These are phyloP conservation scores for Rhingia rostrata DNA, from an alignment of 2,888 invertebrate species.

Conservation along the genomic window DNA sequence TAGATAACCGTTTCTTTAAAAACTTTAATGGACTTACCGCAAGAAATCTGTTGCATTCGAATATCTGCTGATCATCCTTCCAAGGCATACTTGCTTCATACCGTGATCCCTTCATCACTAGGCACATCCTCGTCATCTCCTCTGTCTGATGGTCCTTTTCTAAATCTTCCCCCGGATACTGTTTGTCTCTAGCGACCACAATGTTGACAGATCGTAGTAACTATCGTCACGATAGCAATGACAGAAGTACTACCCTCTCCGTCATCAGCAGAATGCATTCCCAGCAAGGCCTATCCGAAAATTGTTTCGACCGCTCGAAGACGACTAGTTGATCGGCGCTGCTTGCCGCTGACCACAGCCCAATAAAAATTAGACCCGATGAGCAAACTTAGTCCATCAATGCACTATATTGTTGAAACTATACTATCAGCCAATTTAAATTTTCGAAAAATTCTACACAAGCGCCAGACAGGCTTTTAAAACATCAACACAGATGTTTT, in stretches of 20 bases:
- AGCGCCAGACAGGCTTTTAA: not conserved
- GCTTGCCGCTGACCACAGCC: slow-evolving; percentile 8
- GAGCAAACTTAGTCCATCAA: slow-evolving; percentile 14
- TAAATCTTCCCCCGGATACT: slow-evolving; percentile 7
- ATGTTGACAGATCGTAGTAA: not conserved
- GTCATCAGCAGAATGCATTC: slow-evolving; percentile 1
- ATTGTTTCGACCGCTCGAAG: slow-evolving; percentile 23
- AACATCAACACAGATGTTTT: slow-evolving; percentile 10
- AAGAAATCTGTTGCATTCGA: not conserved
- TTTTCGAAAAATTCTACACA: not conserved
- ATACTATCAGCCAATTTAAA: slow-evolving; percentile 9
- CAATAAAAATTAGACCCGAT: slow-evolving; percentile 24
- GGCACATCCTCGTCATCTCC: not conserved
- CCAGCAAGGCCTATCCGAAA: slow-evolving; percentile 23
- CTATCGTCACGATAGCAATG: not conserved
- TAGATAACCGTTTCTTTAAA: slow-evolving; percentile 12
- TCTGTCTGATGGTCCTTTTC: not conserved
- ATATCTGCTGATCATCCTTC: slow-evolving; percentile 8
- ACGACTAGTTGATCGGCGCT: not conserved
- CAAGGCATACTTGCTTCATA: slow-evolving; percentile 18
- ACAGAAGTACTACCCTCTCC: not conserved
- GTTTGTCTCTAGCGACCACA: slow-evolving; percentile 21
- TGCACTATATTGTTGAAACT: not conserved
- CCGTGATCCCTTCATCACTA: not conserved
- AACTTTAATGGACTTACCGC: slow-evolving; percentile 6